These are phyloP conservation scores for Odontamblyopus lacepedii DNA, from an alignment of 2,797 vertebrate species.

Conservation along the genomic window DNA sequence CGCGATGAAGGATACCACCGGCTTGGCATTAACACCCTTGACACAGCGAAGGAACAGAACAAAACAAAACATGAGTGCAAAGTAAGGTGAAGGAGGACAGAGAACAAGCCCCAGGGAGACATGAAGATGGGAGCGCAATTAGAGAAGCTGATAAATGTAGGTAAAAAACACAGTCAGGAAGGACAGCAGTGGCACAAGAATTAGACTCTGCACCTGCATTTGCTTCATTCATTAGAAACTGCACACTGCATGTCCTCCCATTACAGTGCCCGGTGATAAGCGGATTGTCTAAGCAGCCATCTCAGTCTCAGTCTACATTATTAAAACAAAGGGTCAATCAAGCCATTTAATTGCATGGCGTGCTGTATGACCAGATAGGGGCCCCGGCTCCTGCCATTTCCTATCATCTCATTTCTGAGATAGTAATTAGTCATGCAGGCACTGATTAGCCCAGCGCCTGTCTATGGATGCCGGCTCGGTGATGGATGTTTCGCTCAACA, in stretches of 20 bases:
- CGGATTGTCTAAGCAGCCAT: constrained; percentile 64
- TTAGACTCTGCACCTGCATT: constrained; percentile 57
- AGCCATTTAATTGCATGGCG: constrained; percentile 75
- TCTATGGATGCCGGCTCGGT: constrained; percentile 61
- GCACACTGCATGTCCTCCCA: constrained; percentile 57
- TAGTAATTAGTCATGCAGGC: constrained; percentile 77
- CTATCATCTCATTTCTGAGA: constrained; percentile 73
- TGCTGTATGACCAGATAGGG: constrained; percentile 67
- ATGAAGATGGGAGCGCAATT: constrained; percentile 11
- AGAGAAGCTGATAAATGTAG: constrained; percentile 12
- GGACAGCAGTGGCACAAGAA: constrained; percentile 20
- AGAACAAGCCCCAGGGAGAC: constrained; percentile 7
- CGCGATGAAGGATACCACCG: constrained; percentile 97
- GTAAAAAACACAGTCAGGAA: constrained; percentile 4
- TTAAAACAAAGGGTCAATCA: constrained; percentile 78
- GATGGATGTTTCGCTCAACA: constrained; percentile 74
- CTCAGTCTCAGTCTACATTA: constrained; percentile 64
- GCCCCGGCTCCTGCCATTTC: constrained; percentile 64
- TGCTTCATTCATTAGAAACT: constrained; percentile 65
- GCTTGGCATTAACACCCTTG: constrained; percentile 91
- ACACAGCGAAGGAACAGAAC: background rate
- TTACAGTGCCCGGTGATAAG: constrained; percentile 52
- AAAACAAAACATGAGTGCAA: constrained; percentile 1
- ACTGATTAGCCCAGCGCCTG: constrained; percentile 71
- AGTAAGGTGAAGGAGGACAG: constrained; percentile 8